These are phyloP conservation scores for Catharus bicknelli DNA, from an alignment of 2,113 vertebrate genomes.

Conservation along the genomic window DNA sequence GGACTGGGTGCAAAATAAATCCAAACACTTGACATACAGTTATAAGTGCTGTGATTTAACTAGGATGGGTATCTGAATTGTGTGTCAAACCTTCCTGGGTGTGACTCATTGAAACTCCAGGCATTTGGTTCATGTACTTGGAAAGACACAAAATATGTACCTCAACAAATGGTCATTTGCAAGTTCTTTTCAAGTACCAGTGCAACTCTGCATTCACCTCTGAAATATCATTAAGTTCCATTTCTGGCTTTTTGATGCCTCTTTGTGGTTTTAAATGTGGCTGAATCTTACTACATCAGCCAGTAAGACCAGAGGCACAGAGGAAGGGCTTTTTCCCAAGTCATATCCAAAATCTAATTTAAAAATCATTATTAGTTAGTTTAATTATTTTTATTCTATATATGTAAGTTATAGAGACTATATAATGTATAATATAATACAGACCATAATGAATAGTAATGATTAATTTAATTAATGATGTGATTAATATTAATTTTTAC, in stretches of 20 bases:
- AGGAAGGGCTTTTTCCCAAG: not conserved
- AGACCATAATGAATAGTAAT: not conserved
- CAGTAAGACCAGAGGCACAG: fast-evolving
- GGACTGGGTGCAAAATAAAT: not conserved
- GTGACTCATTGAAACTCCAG: not conserved
- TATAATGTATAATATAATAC: not conserved
- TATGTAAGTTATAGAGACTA: not conserved
- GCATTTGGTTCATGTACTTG: not conserved
- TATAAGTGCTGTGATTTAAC: not conserved
- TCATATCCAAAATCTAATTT: not conserved
- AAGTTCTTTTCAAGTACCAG: not conserved
- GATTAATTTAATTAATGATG: not conserved
- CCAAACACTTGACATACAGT: not conserved
- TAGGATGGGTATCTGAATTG: not conserved
- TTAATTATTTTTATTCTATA: not conserved
- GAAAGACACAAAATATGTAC: not conserved
- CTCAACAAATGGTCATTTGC: not conserved
- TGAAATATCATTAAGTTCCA: not conserved
- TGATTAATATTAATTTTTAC: not conserved
- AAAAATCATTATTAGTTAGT: not conserved
- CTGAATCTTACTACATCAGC: not conserved
- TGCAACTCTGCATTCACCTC: not conserved
- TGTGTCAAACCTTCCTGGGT: not conserved
- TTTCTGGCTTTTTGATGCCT: not conserved
- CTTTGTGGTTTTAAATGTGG: not conserved